Percentiles rank a stretch among this genome's conserved stretches.
These are phyloP conservation scores for Acanthurus leucopareius DNA, from an alignment of 2,797 vertebrate species.

Conservation along the genomic window DNA sequence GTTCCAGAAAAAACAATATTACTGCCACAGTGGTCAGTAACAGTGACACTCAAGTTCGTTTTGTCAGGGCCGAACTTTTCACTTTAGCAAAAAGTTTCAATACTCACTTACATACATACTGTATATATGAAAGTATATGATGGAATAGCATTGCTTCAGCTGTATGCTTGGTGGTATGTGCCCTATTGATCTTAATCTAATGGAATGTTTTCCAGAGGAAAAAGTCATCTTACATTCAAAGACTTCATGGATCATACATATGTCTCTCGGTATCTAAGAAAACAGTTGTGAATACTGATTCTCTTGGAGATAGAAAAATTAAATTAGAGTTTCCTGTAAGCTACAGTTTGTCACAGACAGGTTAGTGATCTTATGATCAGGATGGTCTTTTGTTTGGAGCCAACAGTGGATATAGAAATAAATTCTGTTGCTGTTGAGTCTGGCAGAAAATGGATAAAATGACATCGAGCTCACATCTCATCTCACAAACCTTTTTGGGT, in stretches of 20 bases:
- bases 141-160: not conserved
- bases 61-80: not conserved
- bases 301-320: not conserved
- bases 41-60: not conserved
- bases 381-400: slow-evolving; percentile 3
- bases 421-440: slow-evolving; percentile 25
- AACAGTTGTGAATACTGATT: not conserved
- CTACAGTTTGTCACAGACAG: not conserved
- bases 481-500: slow-evolving; percentile 37
- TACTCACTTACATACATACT: not conserved
- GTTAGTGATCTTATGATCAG: not conserved
- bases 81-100: not conserved
- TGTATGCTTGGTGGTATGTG: not conserved
- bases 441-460: slow-evolving; percentile 40
- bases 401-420: slow-evolving; percentile 9
- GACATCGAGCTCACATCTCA: slow-evolving; percentile 32
- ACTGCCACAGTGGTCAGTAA: not conserved
- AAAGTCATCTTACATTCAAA: not conserved
- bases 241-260: not conserved
- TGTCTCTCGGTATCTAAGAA: not conserved
- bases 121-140: not conserved
- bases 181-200: not conserved
- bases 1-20: not conserved
- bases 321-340: not conserved
- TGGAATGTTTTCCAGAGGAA: not conserved